Conservation (phyloP, 2,797 vertebrate genomes). For the Pristis pectinata region DNA sequence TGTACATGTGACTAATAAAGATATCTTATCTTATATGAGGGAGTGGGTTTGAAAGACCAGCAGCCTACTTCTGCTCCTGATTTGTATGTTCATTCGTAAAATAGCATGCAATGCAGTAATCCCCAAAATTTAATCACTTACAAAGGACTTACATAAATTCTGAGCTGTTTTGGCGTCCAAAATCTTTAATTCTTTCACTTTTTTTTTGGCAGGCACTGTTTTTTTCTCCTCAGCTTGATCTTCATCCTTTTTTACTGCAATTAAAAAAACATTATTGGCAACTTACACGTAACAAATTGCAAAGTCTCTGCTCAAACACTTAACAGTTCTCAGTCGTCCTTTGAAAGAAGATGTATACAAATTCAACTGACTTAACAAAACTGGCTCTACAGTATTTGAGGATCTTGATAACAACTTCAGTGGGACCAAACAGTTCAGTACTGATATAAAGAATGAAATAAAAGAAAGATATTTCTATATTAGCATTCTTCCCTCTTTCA, state of each 20-base stretch:
- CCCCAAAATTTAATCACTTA: not conserved
- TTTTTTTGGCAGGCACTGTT: conserved; percentile 73
- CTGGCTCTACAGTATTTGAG: not conserved
- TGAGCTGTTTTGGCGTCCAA: conserved; percentile 88
- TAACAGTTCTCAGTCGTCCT: not conserved
- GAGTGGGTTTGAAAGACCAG: too few relatives aligned
- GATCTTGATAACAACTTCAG: not conserved
- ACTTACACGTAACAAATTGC: not conserved
- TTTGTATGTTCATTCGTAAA: not conserved
- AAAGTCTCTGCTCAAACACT: not conserved
- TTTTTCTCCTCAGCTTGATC: conserved; percentile 73
- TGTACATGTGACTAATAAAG: too few relatives aligned
- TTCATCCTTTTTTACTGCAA: conserved; percentile 70
- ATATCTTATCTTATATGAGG: too few relatives aligned
- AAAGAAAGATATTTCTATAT: too few relatives aligned
- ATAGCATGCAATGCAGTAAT: not conserved
- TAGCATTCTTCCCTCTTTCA: too few relatives aligned
- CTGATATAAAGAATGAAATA: not conserved
- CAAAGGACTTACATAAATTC: conserved; percentile 82
- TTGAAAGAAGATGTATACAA: not conserved
- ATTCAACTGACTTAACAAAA: not conserved
- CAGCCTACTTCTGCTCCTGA: too few relatives aligned
- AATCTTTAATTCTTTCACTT: conserved; percentile 82
- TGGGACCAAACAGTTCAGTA: not conserved
- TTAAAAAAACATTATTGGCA: conserved; percentile 38